Percentiles rank a stretch among this genome's conserved stretches.
phyloP scores from a whole-genome alignment of 2,113 vertebrate species.

The Paradoxurus hermaphroditus region DNA sequence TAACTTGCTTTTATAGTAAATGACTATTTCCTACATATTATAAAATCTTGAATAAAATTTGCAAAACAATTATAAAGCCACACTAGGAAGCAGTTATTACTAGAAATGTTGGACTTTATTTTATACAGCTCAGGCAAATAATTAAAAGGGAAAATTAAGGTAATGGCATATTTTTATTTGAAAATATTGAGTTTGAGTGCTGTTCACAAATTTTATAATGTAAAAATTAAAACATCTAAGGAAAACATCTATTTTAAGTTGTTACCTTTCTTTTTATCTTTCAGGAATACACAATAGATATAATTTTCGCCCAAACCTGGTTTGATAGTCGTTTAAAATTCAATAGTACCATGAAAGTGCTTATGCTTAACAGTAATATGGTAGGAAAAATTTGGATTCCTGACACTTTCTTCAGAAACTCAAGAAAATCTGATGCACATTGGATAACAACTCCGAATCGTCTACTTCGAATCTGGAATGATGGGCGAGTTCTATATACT shows the following conservation, averaged over 20 bases:
- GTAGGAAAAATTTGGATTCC: slow-evolving; percentile 99
- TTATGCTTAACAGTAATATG: slow-evolving; percentile 99
- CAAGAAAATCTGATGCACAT: slow-evolving; percentile 97
- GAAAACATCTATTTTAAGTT: not conserved
- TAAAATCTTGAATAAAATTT: not conserved
- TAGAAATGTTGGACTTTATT: not conserved
- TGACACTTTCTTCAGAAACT: slow-evolving; percentile 98
- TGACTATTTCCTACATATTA: not conserved
- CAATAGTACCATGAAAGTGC: slow-evolving; percentile 96
- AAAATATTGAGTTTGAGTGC: not conserved
- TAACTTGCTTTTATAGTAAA: not conserved
- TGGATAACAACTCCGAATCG: slow-evolving; percentile 99
- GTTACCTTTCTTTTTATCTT: slow-evolving; percentile 68
- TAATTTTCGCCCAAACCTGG: slow-evolving; percentile 99
- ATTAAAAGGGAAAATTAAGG: not conserved
- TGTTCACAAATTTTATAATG: not conserved
- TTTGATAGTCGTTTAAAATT: slow-evolving; percentile 97
- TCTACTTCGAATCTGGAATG: slow-evolving; percentile 94
- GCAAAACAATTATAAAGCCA: not conserved
- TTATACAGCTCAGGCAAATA: not conserved
- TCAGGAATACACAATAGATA: slow-evolving; percentile 98
- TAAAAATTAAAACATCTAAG: not conserved
- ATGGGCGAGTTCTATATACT: slow-evolving; percentile 96
- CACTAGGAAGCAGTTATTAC: not conserved
- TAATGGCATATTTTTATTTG: not conserved